Percentiles rank a stretch among this genome's conserved stretches.
phyloP scores from a whole-genome alignment of 2,113 vertebrate species.

The Sceloporus undulatus region DNA sequence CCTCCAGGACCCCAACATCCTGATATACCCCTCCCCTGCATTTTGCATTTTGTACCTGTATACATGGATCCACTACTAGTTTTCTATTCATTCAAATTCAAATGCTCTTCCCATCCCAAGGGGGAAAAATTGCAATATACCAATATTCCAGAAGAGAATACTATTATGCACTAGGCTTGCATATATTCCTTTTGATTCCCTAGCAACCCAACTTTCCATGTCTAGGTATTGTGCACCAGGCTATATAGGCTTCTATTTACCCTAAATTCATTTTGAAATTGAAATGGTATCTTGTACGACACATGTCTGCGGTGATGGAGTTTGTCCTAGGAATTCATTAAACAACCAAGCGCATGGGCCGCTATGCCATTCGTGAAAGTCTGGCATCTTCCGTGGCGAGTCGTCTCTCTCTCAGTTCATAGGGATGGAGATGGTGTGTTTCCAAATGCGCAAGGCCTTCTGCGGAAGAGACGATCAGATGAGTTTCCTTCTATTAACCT shows the following conservation, averaged over 20 bases:
- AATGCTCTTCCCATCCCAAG: background rate
- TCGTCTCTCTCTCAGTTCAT: background rate
- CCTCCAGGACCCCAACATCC: background rate
- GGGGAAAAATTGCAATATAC: background rate
- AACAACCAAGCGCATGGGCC: conserved; percentile 60
- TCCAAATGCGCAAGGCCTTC: conserved; percentile 17
- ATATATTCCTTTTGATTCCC: conserved; percentile 50
- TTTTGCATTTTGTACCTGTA: background rate
- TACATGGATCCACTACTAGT: background rate
- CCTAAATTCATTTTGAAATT: conserved; percentile 61
- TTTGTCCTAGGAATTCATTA: conserved; percentile 67
- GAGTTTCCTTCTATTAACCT: conserved; percentile 71
- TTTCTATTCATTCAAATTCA: conserved; percentile 12
- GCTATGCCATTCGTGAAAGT: conserved; percentile 39
- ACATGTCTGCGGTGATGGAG: conserved; percentile 52
- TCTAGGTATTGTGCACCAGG: conserved; percentile 13
- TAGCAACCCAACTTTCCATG: conserved; percentile 39
- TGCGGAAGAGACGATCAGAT: conserved; percentile 59
- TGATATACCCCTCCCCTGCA: background rate
- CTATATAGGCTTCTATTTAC: conserved; percentile 55
- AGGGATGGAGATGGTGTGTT: conserved; percentile 36
- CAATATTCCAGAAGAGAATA: conserved; percentile 7
- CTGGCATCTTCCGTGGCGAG: conserved; percentile 17
- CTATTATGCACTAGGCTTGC: background rate
- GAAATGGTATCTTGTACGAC: conserved; percentile 68